These are phyloP conservation scores for Drosophila ananassae DNA, from an alignment of 1,140 invertebrate genomes.

Conservation along the genomic window DNA sequence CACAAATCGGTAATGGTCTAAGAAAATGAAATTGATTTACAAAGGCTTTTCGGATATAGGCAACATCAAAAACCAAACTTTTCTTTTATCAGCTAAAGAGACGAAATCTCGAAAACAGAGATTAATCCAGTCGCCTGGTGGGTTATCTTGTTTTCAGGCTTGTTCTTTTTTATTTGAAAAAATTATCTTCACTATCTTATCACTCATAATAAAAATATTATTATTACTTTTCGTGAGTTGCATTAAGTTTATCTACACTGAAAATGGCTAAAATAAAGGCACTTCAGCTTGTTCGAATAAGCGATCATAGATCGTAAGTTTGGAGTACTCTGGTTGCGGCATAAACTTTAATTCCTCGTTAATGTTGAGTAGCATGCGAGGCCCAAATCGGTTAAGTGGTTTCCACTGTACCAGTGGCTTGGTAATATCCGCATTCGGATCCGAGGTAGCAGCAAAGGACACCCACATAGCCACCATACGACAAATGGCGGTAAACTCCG, in stretches of 20 bases:
- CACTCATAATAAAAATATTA: background rate
- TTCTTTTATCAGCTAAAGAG: too few species aligned
- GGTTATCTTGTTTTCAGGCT: background rate
- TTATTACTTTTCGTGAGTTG: background rate
- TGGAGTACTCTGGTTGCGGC: constrained; percentile 78
- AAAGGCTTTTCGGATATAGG: too few species aligned
- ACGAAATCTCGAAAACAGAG: too few species aligned
- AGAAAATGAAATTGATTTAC: too few species aligned
- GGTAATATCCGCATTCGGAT: constrained; percentile 65
- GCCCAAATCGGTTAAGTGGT: constrained; percentile 58
- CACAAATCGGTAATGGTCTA: too few species aligned
- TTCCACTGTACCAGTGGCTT: constrained; percentile 72
- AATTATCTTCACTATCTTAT: background rate
- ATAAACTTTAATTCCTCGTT: constrained; percentile 73
- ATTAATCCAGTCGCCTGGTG: background rate
- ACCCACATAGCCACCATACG: constrained; percentile 84
- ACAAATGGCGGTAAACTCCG: constrained; percentile 76
- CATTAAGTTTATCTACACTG: background rate
- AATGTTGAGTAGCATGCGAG: constrained; percentile 83
- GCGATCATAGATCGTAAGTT: constrained; percentile 63
- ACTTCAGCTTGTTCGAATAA: constrained; percentile 41
- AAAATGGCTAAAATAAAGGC: constrained; percentile 37
- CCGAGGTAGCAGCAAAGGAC: constrained; percentile 80
- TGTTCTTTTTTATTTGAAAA: background rate
- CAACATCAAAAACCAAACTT: too few species aligned